A percentile compares a stretch with the other conserved stretches of the same genome.
Evolutionary conservation across 37 sponge, comb jelly and placozoan genomes (phyloP).

Genomic region (Spongia lamella): DNA sequence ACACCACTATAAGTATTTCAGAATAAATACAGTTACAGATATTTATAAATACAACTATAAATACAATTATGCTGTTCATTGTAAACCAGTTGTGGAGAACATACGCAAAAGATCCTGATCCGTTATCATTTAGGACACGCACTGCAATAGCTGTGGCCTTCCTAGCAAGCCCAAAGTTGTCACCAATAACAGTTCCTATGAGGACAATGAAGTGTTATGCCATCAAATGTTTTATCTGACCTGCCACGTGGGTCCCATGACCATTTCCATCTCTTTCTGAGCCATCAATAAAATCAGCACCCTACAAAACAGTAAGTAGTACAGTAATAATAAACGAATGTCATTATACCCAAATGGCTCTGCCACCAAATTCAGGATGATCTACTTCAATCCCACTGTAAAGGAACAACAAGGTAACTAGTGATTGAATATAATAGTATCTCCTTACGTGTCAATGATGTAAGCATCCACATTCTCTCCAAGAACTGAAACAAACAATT

Average conservation of each 20-base stretch:
- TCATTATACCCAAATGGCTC: slow-evolving; percentile 11
- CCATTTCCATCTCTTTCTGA: slow-evolving; percentile 10
- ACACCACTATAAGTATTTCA: slow-evolving; percentile 7
- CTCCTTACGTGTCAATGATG: slow-evolving; percentile 35
- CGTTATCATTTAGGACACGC: slow-evolving; percentile 13
- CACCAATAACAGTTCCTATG: not conserved
- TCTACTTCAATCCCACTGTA: not conserved
- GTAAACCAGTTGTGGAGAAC: slow-evolving; percentile 7
- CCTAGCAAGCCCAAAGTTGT: slow-evolving; percentile 26
- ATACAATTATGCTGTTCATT: too few species aligned
- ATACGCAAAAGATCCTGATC: slow-evolving; percentile 12
- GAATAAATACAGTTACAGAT: too few species aligned
- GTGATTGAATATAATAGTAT: too few species aligned
- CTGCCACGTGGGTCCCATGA: slow-evolving; percentile 41
- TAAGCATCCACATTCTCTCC: slow-evolving; percentile 17
- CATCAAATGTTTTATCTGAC: not conserved
- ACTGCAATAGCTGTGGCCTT: slow-evolving; percentile 37
- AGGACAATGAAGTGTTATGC: not conserved
- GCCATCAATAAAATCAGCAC: slow-evolving; percentile 9
- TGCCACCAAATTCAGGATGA: slow-evolving; percentile 19
- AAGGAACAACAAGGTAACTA: not conserved
- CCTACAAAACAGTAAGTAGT: not conserved
- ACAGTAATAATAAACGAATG: not conserved
- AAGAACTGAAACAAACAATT: not conserved
- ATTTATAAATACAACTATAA: too few species aligned